These are phyloP conservation scores for Campylomormyrus tamandua DNA, from an alignment of 2,113 vertebrate species.

Conservation along the genomic window DNA sequence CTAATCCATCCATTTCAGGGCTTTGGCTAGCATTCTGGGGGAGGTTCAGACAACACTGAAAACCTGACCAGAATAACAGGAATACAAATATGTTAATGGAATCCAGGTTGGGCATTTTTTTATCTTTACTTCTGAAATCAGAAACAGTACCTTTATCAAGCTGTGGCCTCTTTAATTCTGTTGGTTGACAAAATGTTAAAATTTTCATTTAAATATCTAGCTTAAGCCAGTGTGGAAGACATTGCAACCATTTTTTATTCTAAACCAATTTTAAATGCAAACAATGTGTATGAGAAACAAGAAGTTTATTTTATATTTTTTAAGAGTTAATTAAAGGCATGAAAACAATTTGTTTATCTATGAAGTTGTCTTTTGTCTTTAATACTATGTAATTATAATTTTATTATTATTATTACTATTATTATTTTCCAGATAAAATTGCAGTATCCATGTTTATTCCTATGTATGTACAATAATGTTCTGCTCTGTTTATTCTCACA, in stretches of 20 bases:
- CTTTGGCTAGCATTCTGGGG: neutral
- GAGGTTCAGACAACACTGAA: neutral
- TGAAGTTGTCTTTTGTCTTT: constrained; percentile 49
- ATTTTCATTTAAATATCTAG: neutral
- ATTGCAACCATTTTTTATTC: neutral
- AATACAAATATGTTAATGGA: neutral
- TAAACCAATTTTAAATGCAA: neutral
- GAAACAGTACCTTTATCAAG: neutral
- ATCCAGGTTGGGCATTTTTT: neutral
- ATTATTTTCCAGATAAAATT: neutral
- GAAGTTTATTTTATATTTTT: constrained; percentile 66
- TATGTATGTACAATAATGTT: constrained; percentile 45
- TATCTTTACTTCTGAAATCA: neutral
- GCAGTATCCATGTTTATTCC: neutral
- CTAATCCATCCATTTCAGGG: neutral
- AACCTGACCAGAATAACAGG: neutral
- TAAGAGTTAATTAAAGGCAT: constrained; percentile 64
- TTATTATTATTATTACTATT: neutral
- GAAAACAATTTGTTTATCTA: constrained; percentile 43
- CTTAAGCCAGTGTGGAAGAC: neutral
- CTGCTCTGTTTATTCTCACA: neutral
- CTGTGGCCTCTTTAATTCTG: neutral
- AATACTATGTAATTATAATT: neutral
- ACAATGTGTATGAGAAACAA: constrained; percentile 54
- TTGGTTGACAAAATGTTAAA: neutral